These are phyloP conservation scores for Cololabis saira DNA, from an alignment of 2,113 vertebrate species.

Conservation along the genomic window DNA sequence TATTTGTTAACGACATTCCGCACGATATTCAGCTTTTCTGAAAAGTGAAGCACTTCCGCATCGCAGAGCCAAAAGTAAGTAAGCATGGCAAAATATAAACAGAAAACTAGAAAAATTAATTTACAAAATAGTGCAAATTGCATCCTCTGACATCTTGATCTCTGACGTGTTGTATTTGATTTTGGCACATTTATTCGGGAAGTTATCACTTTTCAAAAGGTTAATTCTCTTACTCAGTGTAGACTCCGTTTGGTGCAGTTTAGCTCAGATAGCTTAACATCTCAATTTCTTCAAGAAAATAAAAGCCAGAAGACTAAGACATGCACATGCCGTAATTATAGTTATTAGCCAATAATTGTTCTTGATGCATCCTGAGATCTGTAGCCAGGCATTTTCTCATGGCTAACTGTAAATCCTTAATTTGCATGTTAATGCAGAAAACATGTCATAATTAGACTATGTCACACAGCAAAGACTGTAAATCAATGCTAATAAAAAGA, in stretches of 20 bases:
- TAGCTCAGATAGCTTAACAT: slow-evolving; percentile 5
- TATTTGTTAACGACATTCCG: slow-evolving; percentile 30
- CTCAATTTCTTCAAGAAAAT: slow-evolving; percentile 10
- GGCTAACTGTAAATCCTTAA: slow-evolving; percentile 25
- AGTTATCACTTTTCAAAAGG: slow-evolving; percentile 33
- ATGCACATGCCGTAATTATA: neutral
- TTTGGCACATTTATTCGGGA: slow-evolving; percentile 43
- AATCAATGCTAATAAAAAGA: no score
- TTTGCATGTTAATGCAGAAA: slow-evolving; percentile 6
- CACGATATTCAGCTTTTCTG: slow-evolving; percentile 16
- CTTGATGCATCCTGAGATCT: neutral
- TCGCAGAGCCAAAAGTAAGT: slow-evolving; percentile 21
- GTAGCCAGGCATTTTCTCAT: neutral
- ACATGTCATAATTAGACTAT: no score
- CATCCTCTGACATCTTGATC: slow-evolving; percentile 37
- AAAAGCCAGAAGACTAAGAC: slow-evolving; percentile 6
- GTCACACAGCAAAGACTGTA: no score
- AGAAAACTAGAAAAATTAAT: neutral
- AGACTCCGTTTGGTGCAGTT: slow-evolving; percentile 1
- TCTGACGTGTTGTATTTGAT: slow-evolving; percentile 21
- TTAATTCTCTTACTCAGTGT: slow-evolving; percentile 22
- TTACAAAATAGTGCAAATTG: slow-evolving; percentile 21
- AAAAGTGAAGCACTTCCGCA: slow-evolving; percentile 20
- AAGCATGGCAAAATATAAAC: neutral
- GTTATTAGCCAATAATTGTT: neutral